Evolutionary conservation across 2,113 vertebrate genomes (phyloP), one percentile per base, ranked within the genome.

Genomic region (Acrocephalus kingi): DNA sequence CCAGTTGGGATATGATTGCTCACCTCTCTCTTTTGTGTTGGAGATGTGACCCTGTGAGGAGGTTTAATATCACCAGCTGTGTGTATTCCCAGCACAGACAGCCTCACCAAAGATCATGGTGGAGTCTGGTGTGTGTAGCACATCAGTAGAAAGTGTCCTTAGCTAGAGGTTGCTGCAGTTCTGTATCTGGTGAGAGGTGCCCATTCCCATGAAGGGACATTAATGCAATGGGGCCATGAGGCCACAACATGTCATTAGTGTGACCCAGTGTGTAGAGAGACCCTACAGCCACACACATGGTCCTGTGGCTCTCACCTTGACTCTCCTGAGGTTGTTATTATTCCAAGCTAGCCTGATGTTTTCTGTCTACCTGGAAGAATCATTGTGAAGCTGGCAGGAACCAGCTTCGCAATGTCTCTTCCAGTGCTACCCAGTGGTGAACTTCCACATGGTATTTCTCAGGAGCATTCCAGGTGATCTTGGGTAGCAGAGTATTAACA

Each of bases 61-160:
- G 37, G 48, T 51, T 75, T 30, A 35, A 6, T 14, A 25, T 45
- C 69, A 21, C 10, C 71, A 89, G 22, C n/a, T 64, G 11, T 22
- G 30, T 39, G 21, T 19, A 43, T 17, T 81, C 10, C 55, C 77
- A 75, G 69, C 52, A 22, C 8, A 43, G n/a, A 62, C 0, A 2
- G 58, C 33, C 27, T 80, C 82, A n/a, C 20, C 49, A 56, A n/a
- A 69, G 23, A 33, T 5, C 2, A 0, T 7, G n/a, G 39, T 37
- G 12, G 15, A 35, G 25, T 8, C 4, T 24, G 51, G 21, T 41
- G 20, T 0, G 2, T 1, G 5, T 2, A 75, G 49, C 22, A n/a
- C 8, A 15, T 11, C 69, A 62, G 25, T 1, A 62, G 35, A 62
- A 63, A 27, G 5, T 48, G 16, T 43, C 25, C 66, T 75, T 33